These are phyloP conservation scores for Thereva unica DNA, from an alignment of 2,888 invertebrate species.

Conservation along the genomic window DNA sequence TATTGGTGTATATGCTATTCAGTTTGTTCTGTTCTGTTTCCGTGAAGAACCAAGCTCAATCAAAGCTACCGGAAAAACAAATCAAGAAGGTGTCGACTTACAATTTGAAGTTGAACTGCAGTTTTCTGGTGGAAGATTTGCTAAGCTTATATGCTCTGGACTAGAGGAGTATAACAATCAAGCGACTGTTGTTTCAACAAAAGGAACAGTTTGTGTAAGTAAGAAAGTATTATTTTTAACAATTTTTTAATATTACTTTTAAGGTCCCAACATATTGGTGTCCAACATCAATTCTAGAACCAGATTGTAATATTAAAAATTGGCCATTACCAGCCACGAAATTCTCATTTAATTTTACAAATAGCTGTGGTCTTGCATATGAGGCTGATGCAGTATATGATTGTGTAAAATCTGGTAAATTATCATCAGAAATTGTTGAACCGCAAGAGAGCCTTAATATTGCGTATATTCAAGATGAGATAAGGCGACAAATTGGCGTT, in stretches of 20 bases:
- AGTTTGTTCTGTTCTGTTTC: constrained; percentile 70
- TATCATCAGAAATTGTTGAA: constrained; percentile 68
- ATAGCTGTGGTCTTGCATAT: constrained; percentile 73
- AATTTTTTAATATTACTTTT: neutral
- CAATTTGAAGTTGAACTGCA: constrained; percentile 46
- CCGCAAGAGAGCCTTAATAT: constrained; percentile 68
- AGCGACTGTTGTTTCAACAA: constrained; percentile 47
- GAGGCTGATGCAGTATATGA: constrained; percentile 74
- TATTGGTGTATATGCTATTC: constrained; percentile 73
- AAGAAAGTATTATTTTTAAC: neutral
- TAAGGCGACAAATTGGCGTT: constrained; percentile 71
- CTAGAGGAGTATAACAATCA: constrained; percentile 45
- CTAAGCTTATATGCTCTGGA: constrained; percentile 47
- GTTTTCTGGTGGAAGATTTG: constrained; percentile 45
- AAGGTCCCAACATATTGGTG: constrained; percentile 68
- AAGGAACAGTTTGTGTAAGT: constrained; percentile 47
- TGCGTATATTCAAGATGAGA: constrained; percentile 70
- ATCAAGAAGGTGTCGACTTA: constrained; percentile 70
- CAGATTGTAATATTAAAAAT: constrained; percentile 63
- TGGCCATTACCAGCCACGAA: constrained; percentile 66
- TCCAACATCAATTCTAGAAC: constrained; percentile 65
- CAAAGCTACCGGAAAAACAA: constrained; percentile 68
- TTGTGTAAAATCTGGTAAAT: constrained; percentile 67
- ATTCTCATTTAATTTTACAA: constrained; percentile 64
- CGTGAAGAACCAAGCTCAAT: constrained; percentile 68